Percentiles rank a stretch among this genome's conserved stretches.
Conservation (phyloP, 2,113 vertebrate species). For the Amphiprion ocellaris region DNA sequence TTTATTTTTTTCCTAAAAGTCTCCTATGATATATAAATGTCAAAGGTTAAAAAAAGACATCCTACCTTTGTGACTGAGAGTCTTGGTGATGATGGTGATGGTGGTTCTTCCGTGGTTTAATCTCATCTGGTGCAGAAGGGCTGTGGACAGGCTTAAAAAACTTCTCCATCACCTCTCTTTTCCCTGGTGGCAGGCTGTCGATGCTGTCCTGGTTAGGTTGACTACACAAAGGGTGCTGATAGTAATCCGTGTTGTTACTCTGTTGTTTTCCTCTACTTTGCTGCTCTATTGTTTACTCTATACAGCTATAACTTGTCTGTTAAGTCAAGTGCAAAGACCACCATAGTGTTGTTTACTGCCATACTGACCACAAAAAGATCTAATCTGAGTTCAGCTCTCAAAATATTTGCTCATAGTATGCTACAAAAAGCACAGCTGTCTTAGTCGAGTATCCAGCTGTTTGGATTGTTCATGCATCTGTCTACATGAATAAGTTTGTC, state of each 20-base stretch:
- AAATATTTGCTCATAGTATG: neutral
- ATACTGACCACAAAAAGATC: conserved; percentile 7
- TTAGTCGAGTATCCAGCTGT: conserved; percentile 9
- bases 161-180: conserved; percentile 79
- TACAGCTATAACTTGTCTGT: conserved; percentile 5
- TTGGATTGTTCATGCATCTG: neutral
- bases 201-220: conserved; percentile 23
- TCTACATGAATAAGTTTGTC: conserved; percentile 23
- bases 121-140: conserved; percentile 61
- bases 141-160: conserved; percentile 82
- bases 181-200: conserved; percentile 52
- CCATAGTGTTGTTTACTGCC: neutral
- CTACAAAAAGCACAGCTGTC: neutral
- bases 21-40: neutral
- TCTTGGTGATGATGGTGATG: conserved; percentile 61
- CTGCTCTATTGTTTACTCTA: neutral
- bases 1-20: too few relatives aligned
- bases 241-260: conserved; percentile 4
- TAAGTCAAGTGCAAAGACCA: neutral
- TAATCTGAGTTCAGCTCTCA: neutral
- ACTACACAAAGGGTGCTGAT: neutral
- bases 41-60: neutral
- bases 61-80: conserved; percentile 69
- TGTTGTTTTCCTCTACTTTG: conserved; percentile 5
- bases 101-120: conserved; percentile 62